Conservation (phyloP, 2,888 invertebrate genomes). For the Drosophila ezoana region DNA sequence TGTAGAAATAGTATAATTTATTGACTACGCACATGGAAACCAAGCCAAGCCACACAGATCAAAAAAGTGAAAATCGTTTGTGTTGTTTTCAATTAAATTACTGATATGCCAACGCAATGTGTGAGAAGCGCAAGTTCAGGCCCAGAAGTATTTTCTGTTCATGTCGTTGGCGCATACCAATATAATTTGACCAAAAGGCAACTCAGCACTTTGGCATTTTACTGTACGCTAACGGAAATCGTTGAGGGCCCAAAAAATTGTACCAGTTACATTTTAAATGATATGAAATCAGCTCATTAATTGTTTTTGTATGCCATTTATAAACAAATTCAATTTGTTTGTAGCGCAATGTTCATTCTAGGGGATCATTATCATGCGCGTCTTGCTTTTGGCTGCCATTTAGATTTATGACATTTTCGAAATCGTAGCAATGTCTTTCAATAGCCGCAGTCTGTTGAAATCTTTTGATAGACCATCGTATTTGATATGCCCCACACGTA, state of each 20-base stretch:
- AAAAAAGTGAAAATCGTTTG: too few species aligned
- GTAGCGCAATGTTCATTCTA: background rate
- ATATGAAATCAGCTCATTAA: conserved; percentile 30
- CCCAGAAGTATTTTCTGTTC: conserved; percentile 46
- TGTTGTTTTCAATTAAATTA: conserved; percentile 35
- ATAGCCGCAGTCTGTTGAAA: conserved; percentile 35
- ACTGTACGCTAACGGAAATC: conserved; percentile 34
- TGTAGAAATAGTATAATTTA: too few species aligned
- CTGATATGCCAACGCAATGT: conserved; percentile 23
- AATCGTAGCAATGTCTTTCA: conserved; percentile 46
- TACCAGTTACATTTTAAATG: conserved; percentile 64
- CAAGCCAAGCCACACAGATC: too few species aligned
- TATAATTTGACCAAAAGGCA: conserved; percentile 42
- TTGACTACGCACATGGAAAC: too few species aligned
- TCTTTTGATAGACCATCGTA: conserved; percentile 9
- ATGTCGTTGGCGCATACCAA: conserved; percentile 54
- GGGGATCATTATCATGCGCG: conserved; percentile 63
- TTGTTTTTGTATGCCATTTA: conserved; percentile 49
- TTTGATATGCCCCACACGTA: conserved; percentile 58
- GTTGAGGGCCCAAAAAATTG: conserved; percentile 30
- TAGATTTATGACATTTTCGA: conserved; percentile 70
- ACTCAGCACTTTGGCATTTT: conserved; percentile 59
- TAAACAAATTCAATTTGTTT: conserved; percentile 45
- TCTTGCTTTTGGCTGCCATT: conserved; percentile 40
- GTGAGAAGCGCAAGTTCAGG: conserved; percentile 14